Evolutionary conservation across 2,113 vertebrate species (phyloP), one percentile per base, ranked within the genome.

Genomic region (Chaetodon trifascialis): DNA sequence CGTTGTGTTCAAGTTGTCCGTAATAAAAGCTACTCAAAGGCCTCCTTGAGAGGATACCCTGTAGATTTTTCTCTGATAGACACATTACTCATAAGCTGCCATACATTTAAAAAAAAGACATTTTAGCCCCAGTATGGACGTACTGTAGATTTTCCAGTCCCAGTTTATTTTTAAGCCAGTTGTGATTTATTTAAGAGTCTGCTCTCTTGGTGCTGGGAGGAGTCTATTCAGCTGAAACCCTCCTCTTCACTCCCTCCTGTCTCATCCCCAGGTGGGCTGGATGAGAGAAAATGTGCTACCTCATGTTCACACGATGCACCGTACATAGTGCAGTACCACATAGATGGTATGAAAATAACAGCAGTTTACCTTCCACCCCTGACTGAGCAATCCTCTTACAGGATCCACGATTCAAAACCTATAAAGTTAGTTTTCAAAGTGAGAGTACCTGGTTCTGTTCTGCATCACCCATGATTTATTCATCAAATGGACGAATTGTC

Each of bases 171-270:
- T 92, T 88, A 93, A 86, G 85, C 64, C 63, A 58, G 70, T 82
- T 7, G 40, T 93, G 90, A 92, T 94, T 94, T 91, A 92, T 94
- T 93, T 87, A 92, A 73, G 62, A 42, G 90, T 65, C 73, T 87
- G n/a, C 73, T 73, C 82, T 76, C 76, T 64, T 82, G 70, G 79
- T 85, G 73, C 79, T 72, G n/a, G 55, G 75, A 86, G 79, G 71
- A 79, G 80, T 69, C 74, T 51, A 76, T 36, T 85, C 73, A 64
- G 73, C 80, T 86, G 66, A 88, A 74, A 67, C 62, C 59, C 66
- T 79, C 74, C 49, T 55, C 66, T 79, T 62, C 36, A 49, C 38
- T 71, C 30, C 47, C 73, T 30, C 21, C 63, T 46, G 25, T 81
- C 46, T 51, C 55, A 19, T 21, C 76, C 77, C 67, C 76, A 71